A percentile compares a stretch with the other conserved stretches of the same genome.
These are phyloP conservation scores for Parnassius mnemosyne DNA, from an alignment of 2,888 invertebrate genomes.

Conservation along the genomic window DNA sequence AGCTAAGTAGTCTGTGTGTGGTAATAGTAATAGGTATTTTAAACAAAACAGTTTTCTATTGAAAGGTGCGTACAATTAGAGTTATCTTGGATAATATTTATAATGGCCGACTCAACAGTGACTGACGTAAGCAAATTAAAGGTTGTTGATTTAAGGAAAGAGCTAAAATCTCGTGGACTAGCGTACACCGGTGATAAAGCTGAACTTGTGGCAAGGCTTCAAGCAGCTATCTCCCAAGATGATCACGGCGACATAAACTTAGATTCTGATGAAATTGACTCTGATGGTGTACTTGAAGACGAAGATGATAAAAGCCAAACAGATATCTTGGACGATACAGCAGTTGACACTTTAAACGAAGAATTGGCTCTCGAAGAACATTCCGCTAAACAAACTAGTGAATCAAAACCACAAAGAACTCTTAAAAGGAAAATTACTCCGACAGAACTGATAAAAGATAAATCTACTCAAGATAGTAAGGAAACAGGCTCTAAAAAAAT, in stretches of 20 bases:
- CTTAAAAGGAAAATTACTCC: slow-evolving; percentile 61
- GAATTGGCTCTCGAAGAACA: slow-evolving; percentile 62
- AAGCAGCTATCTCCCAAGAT: slow-evolving; percentile 73
- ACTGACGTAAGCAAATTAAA: slow-evolving; percentile 75
- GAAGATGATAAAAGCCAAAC: slow-evolving; percentile 77
- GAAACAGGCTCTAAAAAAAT: slow-evolving; percentile 81
- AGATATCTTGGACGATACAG: slow-evolving; percentile 64
- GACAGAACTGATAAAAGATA: slow-evolving; percentile 46
- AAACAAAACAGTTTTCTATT: no score
- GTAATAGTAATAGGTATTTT: no score
- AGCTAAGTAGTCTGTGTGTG: no score
- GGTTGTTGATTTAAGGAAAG: slow-evolving; percentile 92
- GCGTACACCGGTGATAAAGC: slow-evolving; percentile 89
- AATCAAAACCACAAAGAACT: slow-evolving; percentile 51
- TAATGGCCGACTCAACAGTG: slow-evolving; percentile 46
- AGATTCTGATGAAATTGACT: slow-evolving; percentile 77
- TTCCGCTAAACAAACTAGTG: slow-evolving; percentile 33
- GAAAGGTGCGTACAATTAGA: no score
- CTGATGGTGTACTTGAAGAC: slow-evolving; percentile 75
- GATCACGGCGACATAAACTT: slow-evolving; percentile 66
- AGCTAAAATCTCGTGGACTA: slow-evolving; percentile 89
- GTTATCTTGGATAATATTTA: not conserved
- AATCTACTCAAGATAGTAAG: slow-evolving; percentile 45
- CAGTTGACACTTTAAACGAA: slow-evolving; percentile 63
- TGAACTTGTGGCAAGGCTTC: slow-evolving; percentile 88